phyloP scores from a whole-genome alignment of 2,113 vertebrate genomes.

The Trachemys scripta region DNA sequence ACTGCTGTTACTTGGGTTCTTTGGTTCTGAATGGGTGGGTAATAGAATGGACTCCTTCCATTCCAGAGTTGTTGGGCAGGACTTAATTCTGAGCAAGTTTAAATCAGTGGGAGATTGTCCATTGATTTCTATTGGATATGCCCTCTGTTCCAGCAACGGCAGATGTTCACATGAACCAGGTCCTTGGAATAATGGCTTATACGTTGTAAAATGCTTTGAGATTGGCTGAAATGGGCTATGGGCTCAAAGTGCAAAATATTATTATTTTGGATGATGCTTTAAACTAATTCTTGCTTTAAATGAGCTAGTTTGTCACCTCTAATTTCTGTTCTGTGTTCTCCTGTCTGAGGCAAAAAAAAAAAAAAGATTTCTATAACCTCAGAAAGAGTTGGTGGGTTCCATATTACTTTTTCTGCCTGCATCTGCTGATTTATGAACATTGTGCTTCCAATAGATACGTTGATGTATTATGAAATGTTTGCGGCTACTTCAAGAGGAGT shows the following conservation, averaged over 20 bases:
- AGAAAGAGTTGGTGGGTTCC: not conserved
- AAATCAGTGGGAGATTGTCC: not conserved
- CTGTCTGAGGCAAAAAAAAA: not conserved
- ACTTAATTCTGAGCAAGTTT: not conserved
- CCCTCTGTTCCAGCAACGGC: not conserved
- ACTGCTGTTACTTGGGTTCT: not conserved
- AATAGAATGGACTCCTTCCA: not conserved
- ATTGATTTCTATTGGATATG: not conserved
- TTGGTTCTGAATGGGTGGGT: not conserved
- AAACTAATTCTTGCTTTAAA: not conserved
- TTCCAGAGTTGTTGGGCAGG: not conserved
- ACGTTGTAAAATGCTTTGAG: not conserved
- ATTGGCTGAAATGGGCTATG: not conserved
- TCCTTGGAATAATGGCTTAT: not conserved
- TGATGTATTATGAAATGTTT: not conserved
- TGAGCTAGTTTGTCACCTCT: not conserved
- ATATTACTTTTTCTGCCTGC: fast-evolving
- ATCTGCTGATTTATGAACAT: not conserved
- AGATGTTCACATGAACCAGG: not conserved
- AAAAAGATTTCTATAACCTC: not conserved
- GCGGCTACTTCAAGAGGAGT: not conserved
- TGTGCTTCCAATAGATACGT: not conserved
- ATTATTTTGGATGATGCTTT: fast-evolving
- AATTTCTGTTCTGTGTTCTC: fast-evolving
- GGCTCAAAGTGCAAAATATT: not conserved